Percentiles rank a stretch among this genome's conserved stretches.
Conservation (phyloP, 1,140 invertebrate species). For the Leucophenga varia region DNA sequence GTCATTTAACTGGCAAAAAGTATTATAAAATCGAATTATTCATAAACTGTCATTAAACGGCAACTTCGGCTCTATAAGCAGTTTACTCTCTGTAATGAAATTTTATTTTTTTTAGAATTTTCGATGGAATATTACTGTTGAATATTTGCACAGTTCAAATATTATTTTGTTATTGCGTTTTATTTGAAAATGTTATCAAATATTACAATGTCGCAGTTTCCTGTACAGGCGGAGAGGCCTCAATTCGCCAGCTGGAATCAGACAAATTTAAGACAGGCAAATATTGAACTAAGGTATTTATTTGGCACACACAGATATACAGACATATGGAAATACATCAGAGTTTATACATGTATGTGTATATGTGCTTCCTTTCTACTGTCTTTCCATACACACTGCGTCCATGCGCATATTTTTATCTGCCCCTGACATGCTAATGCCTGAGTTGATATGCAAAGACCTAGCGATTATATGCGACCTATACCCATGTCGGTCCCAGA, state of each 20-base stretch:
- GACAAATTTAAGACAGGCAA: conserved; percentile 12
- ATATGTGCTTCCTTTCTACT: conserved; percentile 2
- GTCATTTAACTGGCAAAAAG: too few relatives aligned
- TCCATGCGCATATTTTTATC: conserved; percentile 25
- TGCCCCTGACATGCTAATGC: conserved; percentile 31
- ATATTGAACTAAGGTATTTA: conserved; percentile 14
- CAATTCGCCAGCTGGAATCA: conserved; percentile 4
- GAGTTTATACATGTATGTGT: too few relatives aligned
- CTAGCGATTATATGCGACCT: conserved; percentile 19
- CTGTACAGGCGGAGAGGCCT: background rate
- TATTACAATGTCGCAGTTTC: background rate
- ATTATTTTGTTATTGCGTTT: too few relatives aligned
- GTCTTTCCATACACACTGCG: conserved; percentile 11
- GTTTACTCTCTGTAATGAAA: too few relatives aligned
- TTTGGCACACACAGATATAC: conserved; percentile 13
- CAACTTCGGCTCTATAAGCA: too few relatives aligned
- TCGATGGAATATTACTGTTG: too few relatives aligned
- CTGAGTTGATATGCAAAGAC: conserved; percentile 28
- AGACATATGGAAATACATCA: conserved; percentile 2
- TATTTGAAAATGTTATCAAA: too few relatives aligned
- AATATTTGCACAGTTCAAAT: too few relatives aligned
- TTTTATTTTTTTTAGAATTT: too few relatives aligned
- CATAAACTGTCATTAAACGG: too few relatives aligned
- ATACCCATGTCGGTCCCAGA: too few relatives aligned
- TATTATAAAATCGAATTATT: too few relatives aligned